Evolutionary conservation across 2,797 vertebrate species (phyloP).

Genomic region (Sebastes itinus): DNA sequence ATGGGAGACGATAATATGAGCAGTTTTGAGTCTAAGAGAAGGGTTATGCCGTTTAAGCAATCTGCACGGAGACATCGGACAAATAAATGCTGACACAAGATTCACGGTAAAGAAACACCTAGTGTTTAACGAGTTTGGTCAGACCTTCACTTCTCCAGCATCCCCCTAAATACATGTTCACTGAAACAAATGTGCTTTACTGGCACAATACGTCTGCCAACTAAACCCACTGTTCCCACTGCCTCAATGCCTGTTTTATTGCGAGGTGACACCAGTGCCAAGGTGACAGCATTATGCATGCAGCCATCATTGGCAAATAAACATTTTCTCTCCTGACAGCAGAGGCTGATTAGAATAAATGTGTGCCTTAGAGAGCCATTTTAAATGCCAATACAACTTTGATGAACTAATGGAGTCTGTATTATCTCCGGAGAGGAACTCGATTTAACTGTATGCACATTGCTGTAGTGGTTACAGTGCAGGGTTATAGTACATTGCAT

Average conservation of each 20-base stretch:
- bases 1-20: conserved; percentile 7
- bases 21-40: neutral
- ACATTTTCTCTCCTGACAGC: conserved; percentile 52
- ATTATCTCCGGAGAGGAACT: conserved; percentile 17
- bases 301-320: conserved; percentile 57
- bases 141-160: conserved; percentile 1
- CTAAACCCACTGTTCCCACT: conserved; percentile 28
- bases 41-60: conserved; percentile 15
- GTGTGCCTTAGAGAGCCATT: conserved; percentile 52
- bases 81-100: conserved; percentile 31
- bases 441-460: conserved; percentile 32
- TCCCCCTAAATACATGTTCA: conserved; percentile 26
- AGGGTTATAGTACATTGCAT: conserved; percentile 18
- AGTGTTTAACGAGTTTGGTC: conserved; percentile 54
- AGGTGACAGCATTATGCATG: conserved; percentile 67
- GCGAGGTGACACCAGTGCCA: conserved; percentile 37
- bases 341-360: conserved; percentile 68
- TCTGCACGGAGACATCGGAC: conserved; percentile 5
- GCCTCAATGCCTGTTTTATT: conserved; percentile 58
- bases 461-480: conserved; percentile 20
- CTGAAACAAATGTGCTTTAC: conserved; percentile 61
- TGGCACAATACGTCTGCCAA: conserved; percentile 33
- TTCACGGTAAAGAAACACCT: conserved; percentile 30
- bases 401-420: conserved; percentile 44
- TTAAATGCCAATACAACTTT: conserved; percentile 64